Evolutionary conservation across 1,140 invertebrate species (phyloP).

Genomic region (Camponotus vicinus): DNA sequence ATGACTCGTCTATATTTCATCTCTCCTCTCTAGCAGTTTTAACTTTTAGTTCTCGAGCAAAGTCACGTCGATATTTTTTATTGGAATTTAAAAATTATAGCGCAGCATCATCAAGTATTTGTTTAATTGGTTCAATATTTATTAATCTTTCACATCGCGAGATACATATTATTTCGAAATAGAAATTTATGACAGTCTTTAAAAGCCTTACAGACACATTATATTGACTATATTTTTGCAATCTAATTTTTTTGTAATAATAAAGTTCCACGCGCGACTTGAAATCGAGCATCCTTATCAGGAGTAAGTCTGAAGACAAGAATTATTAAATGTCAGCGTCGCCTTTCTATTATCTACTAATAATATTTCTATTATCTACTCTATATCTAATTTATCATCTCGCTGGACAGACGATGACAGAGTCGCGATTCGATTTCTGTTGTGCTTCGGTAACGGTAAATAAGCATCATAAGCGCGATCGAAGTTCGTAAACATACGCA

Average conservation of each 20-base stretch:
- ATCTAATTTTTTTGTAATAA: neutral
- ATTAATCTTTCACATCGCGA: neutral
- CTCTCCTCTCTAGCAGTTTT: neutral
- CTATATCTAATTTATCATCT: constrained; percentile 34
- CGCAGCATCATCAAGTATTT: neutral
- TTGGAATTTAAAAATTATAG: constrained; percentile 16
- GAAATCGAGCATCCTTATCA: neutral
- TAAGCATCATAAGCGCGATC: neutral
- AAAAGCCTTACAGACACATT: neutral
- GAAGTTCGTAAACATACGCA: constrained; percentile 2
- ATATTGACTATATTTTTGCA: neutral
- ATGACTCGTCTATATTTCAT: constrained; percentile 21
- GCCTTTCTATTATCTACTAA: neutral
- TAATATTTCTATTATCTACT: constrained; percentile 5
- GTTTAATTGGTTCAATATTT: constrained; percentile 22
- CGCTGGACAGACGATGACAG: neutral
- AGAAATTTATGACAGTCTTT: neutral
- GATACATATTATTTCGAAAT: neutral
- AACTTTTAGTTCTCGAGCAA: neutral
- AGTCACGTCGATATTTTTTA: constrained; percentile 18
- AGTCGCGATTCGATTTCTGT: neutral
- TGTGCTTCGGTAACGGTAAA: neutral
- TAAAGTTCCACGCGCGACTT: neutral
- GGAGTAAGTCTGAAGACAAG: neutral
- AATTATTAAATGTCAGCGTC: constrained; percentile 4